A percentile compares a stretch with the other conserved stretches of the same genome.
These are phyloP conservation scores for Cheilosia pagana DNA, from an alignment of 2,888 invertebrate species.

Conservation along the genomic window DNA sequence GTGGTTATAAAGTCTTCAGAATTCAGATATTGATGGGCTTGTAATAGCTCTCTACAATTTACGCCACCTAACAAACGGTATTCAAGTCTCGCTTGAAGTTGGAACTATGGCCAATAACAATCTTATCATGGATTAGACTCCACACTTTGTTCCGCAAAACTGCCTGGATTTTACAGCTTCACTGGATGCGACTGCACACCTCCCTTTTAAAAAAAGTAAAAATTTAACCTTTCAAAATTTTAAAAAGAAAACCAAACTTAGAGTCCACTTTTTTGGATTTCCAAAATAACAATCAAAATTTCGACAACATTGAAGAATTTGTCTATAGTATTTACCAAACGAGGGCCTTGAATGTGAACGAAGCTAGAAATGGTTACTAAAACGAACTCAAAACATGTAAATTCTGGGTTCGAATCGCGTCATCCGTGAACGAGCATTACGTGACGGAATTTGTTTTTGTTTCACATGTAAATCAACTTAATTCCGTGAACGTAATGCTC, in stretches of 20 bases:
- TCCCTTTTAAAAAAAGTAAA: not conserved
- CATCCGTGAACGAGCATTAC: too few species aligned
- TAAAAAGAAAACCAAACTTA: slow-evolving; percentile 6
- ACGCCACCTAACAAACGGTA: not conserved
- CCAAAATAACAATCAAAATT: not conserved
- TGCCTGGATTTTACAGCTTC: slow-evolving; percentile 7
- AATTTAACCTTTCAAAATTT: slow-evolving; percentile 13
- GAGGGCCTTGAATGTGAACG: slow-evolving; percentile 18
- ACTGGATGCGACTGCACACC: slow-evolving; percentile 10
- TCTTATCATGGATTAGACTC: not conserved
- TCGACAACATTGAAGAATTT: too few species aligned
- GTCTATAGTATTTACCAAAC: too few species aligned
- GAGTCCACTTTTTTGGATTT: slow-evolving; percentile 19
- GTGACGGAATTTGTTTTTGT: too few species aligned
- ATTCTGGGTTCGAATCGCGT: too few species aligned
- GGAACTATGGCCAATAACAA: slow-evolving; percentile 5
- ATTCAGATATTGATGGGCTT: slow-evolving; percentile 21
- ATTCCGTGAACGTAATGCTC: too few species aligned
- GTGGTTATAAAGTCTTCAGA: slow-evolving; percentile 15
- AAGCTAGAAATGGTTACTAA: slow-evolving; percentile 19
- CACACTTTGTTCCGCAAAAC: slow-evolving; percentile 5
- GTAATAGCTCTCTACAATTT: slow-evolving; percentile 15
- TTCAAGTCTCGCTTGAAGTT: slow-evolving; percentile 21
- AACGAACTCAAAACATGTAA: too few species aligned
- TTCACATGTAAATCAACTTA: too few species aligned